Evolutionary conservation across 2,888 invertebrate species (phyloP).

Genomic region (Parnassius smintheus): DNA sequence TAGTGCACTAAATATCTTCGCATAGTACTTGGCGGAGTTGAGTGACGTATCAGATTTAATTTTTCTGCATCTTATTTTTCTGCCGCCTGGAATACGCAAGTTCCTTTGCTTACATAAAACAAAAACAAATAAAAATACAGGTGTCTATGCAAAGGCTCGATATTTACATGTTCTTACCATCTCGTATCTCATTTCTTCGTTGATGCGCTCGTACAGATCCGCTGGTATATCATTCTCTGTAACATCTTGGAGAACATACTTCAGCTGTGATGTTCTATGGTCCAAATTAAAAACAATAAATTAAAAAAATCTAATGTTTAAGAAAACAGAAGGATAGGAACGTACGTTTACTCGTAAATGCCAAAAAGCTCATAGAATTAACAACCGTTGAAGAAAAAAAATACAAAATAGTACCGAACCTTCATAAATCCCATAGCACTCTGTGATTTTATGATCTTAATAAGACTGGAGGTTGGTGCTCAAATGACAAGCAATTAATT

Average conservation of each 20-base stretch:
- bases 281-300: slow-evolving; percentile 1
- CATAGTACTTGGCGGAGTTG: slow-evolving; percentile 68
- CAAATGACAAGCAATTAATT: too few species aligned
- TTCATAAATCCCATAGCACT: too few species aligned
- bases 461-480: too few species aligned
- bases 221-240: slow-evolving; percentile 95
- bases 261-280: slow-evolving; percentile 88
- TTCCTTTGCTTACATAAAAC: slow-evolving; percentile 49
- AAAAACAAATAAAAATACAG: slow-evolving; percentile 41
- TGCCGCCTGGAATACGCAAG: slow-evolving; percentile 72
- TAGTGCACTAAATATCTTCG: slow-evolving; percentile 74
- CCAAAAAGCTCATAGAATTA: too few species aligned
- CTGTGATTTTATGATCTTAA: too few species aligned
- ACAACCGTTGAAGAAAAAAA: too few species aligned
- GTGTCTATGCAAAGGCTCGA: slow-evolving; percentile 40
- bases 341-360: too few species aligned
- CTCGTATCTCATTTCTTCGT: slow-evolving; percentile 96
- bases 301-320: background rate
- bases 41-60: slow-evolving; percentile 72
- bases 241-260: slow-evolving; percentile 93
- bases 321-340: too few species aligned
- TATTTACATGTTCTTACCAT: slow-evolving; percentile 85
- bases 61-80: slow-evolving; percentile 76
- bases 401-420: too few species aligned
- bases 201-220: slow-evolving; percentile 92